phyloP scores from a whole-genome alignment of 2,113 vertebrate species.

The Sterna hirundo region DNA sequence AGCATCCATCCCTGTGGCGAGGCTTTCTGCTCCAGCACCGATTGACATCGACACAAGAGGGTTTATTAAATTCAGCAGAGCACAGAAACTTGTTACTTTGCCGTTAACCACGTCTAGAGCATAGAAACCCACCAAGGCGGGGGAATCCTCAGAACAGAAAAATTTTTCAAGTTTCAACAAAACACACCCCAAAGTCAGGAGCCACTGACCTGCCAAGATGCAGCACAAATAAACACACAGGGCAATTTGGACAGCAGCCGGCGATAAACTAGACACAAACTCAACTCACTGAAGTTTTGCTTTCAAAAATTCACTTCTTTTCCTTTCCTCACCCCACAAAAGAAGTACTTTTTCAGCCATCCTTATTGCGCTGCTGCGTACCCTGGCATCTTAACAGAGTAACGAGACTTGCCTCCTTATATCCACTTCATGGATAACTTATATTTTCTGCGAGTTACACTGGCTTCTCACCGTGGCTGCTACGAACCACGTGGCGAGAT shows the following conservation, averaged over 20 bases:
- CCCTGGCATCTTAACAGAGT: background rate
- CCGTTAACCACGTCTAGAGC: fast-evolving
- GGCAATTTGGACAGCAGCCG: background rate
- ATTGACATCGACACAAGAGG: background rate
- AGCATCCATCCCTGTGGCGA: background rate
- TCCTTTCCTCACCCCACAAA: no score
- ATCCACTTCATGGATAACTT: background rate
- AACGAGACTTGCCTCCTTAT: background rate
- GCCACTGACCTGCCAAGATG: background rate
- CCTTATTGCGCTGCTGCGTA: background rate
- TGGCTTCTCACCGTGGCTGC: background rate
- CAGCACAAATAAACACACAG: background rate
- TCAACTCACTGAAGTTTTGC: background rate
- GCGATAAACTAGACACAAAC: background rate
- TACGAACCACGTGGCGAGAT: background rate
- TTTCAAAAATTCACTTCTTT: background rate
- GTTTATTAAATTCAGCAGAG: background rate
- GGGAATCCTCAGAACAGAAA: background rate
- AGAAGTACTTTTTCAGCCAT: background rate
- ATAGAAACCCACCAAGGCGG: fast-evolving
- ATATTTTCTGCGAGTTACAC: background rate
- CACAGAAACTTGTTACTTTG: background rate
- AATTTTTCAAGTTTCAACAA: background rate
- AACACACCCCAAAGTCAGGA: background rate
- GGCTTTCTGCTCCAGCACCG: background rate